phyloP scores from a whole-genome alignment of 2,797 vertebrate genomes.

The Masticophis lateralis region DNA sequence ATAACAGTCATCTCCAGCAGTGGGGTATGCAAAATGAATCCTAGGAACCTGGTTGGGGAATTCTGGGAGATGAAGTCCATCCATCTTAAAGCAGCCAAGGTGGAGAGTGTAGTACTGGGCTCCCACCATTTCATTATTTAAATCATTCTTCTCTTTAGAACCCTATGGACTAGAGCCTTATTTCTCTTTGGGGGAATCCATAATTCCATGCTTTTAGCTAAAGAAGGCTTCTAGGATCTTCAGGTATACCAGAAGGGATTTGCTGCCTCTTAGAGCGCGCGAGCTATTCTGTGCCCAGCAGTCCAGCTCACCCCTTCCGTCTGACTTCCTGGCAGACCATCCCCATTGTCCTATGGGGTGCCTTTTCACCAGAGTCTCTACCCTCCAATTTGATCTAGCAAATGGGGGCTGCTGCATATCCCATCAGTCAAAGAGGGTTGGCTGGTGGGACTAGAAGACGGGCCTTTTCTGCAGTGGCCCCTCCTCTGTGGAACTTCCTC shows the following conservation, averaged over 20 bases:
- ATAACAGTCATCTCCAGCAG: background rate
- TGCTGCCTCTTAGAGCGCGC: background rate
- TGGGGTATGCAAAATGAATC: background rate
- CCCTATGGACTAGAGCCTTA: background rate
- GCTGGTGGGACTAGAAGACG: too few species aligned
- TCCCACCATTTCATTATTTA: background rate
- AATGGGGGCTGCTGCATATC: background rate
- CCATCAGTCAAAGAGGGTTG: background rate
- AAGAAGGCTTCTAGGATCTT: background rate
- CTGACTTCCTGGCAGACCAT: background rate
- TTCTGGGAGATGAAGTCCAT: too few species aligned
- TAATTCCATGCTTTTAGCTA: too few species aligned
- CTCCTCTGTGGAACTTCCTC: background rate
- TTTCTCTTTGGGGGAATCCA: background rate
- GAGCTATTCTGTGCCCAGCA: fast-evolving
- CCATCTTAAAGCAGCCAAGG: too few species aligned
- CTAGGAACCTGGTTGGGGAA: too few species aligned
- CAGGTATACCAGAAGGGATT: background rate
- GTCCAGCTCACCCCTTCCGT: background rate
- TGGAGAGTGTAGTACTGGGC: background rate
- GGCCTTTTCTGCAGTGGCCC: too few species aligned
- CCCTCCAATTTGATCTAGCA: background rate
- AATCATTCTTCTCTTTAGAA: background rate
- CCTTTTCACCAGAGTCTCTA: background rate
- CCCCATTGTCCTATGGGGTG: too few species aligned